Evolutionary conservation across 2,888 invertebrate species (phyloP), one percentile per base, ranked within the genome.

Genomic region (Argynnis bischoffii): DNA sequence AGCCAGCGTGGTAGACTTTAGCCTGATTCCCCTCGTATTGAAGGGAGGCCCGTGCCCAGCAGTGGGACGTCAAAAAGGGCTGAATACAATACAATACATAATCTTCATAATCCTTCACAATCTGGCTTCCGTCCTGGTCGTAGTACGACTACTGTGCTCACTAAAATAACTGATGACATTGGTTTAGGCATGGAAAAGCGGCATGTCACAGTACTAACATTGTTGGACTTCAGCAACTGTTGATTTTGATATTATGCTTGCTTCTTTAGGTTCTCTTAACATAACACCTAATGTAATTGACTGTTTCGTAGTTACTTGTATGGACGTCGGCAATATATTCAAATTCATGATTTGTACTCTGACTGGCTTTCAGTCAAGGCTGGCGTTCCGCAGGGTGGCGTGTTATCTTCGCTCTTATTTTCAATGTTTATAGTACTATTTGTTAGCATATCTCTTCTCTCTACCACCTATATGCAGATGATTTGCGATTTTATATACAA

Each of bases 41-140:
- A n/a, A n/a, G n/a, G n/a, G n/a, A n/a, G n/a, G n/a, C n/a, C n/a
- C n/a, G n/a, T n/a, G n/a, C n/a, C n/a, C n/a, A n/a, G n/a, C n/a
- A n/a, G n/a, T n/a, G n/a, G n/a, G n/a, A n/a, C n/a, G n/a, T n/a
- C n/a, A n/a, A n/a, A n/a, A n/a, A n/a, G n/a, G n/a, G n/a, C n/a
- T n/a, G n/a, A n/a, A n/a, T n/a, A n/a, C n/a, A n/a, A n/a, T n/a
- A n/a, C n/a, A n/a, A n/a, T n/a, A n/a, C n/a, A n/a, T n/a, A n/a
- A n/a, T 18, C 55, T 64, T 6, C 48, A 65, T 2, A 53, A n/a
- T 26, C 53, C 63, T 6, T 64, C 55, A 16, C 66, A 69, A 54
- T 66, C 66, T 14, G 66, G 60, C 1, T 69, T 63, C 31, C 63
- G 54, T 35, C 6, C 63, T 15, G 54, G 69, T 13, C 69, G 64